A percentile compares a stretch with the other conserved stretches of the same genome.
Conservation (phyloP, 2,797 vertebrate genomes). For the Iguana delicatissima region DNA sequence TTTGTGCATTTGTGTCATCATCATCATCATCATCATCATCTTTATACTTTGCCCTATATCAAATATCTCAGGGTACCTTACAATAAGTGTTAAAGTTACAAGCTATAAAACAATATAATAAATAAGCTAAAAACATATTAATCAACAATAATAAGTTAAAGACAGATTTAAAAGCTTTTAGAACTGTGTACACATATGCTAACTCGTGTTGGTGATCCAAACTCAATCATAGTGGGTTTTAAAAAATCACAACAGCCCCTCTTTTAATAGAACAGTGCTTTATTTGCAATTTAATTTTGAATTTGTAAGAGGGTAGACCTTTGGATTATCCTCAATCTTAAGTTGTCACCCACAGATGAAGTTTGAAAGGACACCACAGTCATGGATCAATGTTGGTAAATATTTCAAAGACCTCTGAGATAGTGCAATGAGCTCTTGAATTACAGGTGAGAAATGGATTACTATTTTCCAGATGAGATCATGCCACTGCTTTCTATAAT, state of each 20-base stretch:
- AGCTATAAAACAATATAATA: neutral
- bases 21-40: too few relatives aligned
- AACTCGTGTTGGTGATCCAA: neutral
- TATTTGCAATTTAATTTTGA: neutral
- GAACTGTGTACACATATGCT: too few relatives aligned
- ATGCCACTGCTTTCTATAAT: conserved; percentile 5
- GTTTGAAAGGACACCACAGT: neutral
- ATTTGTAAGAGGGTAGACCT: neutral
- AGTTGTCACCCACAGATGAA: neutral
- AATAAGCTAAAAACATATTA: neutral
- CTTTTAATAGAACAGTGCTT: neutral
- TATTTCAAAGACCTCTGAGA: conserved; percentile 12
- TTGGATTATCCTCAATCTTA: neutral
- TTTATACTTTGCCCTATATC: too few relatives aligned
- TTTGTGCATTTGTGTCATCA: neutral
- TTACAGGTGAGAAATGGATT: neutral
- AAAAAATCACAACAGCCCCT: neutral
- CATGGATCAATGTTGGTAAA: neutral
- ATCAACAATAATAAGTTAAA: neutral
- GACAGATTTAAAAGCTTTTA: too few relatives aligned
- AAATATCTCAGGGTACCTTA: too few relatives aligned
- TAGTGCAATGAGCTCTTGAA: neutral
- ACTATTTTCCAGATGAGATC: conserved; percentile 16
- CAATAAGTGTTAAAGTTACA: neutral
- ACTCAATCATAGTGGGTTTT: neutral